These are phyloP conservation scores for Varanus salvator DNA, from an alignment of 2,113 vertebrate species.

Conservation along the genomic window DNA sequence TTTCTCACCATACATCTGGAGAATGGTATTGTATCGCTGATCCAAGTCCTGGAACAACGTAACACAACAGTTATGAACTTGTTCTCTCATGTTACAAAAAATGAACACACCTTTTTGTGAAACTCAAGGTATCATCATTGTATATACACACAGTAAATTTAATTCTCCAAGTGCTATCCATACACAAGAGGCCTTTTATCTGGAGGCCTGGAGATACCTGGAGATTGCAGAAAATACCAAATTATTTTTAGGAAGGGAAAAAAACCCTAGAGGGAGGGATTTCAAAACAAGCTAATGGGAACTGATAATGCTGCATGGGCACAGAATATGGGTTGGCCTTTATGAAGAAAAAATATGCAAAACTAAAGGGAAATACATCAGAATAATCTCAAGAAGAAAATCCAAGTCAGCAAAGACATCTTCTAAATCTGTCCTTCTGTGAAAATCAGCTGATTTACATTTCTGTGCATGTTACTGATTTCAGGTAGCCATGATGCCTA, in stretches of 20 bases:
- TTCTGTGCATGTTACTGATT: too few species aligned
- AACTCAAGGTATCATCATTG: not conserved
- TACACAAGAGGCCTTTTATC: too few species aligned
- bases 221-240: not conserved
- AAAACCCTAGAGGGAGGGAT: too few species aligned
- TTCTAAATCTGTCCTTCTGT: not conserved
- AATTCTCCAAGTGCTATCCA: not conserved
- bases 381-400: not conserved
- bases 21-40: constrained; percentile 97
- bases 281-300: not conserved
- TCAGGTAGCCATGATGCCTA: too few species aligned
- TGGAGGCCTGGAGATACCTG: not conserved
- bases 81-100: not conserved
- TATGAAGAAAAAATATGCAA: not conserved
- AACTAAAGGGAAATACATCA: not conserved
- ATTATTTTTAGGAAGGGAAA: not conserved
- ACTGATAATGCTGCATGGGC: not conserved
- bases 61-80: not conserved
- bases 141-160: not conserved
- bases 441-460: too few species aligned
- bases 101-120: not conserved
- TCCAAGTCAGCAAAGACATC: not conserved
- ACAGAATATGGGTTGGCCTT: not conserved
- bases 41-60: constrained; percentile 89
- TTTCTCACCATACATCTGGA: constrained; percentile 99